Evolutionary conservation across 2,888 invertebrate species (phyloP), one percentile per base, ranked within the genome.

Genomic region (Zaprionus bogoriensis): DNA sequence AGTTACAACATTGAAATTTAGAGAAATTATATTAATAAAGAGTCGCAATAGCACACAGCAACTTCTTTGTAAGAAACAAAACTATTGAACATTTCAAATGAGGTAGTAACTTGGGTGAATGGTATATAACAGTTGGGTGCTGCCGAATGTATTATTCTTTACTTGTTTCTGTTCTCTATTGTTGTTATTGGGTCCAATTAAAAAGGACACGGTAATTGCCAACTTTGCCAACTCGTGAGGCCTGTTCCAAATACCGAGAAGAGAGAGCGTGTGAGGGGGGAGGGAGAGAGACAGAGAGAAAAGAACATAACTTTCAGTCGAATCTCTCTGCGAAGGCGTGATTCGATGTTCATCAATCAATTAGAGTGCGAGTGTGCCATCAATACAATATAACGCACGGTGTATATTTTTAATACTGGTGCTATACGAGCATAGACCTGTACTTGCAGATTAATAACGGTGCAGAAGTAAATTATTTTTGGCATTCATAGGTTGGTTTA

Each of bases 401-500:
- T 32, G 14, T 36, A 36, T 36, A 14, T 7, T 17, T 36, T 36
- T 36, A 36, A 36, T 36, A 36, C 32, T 36, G 9, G 3, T 14
- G 7, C 32, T 17, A n/a, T n/a, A n/a, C 10, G 17, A 9, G 27
- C 4, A 10, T n/a, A 42, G 30, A 53, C 57, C 39, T 50, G 67
- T 36, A 65, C 53, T 67, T 59, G 50, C 38, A 14, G 62, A 10
- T 25, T 58, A 53, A 54, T 51, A 63, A 20, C 20, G 12, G 47
- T 10, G 4, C 10, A 30, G 27, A 46, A 55, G 54, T 67, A 59
- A 65, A 69, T 70, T 65, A 69, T 70, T 55, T 70, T 53, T 52
- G 48, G 52, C 47, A 63, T 69, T 62, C 59, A 69, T 59, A 48
- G 55, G 55, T 69, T 41, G 20, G 12, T 41, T 70, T 70, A 68